phyloP scores from a whole-genome alignment of 2,113 vertebrate species.

The Tursiops truncatus region DNA sequence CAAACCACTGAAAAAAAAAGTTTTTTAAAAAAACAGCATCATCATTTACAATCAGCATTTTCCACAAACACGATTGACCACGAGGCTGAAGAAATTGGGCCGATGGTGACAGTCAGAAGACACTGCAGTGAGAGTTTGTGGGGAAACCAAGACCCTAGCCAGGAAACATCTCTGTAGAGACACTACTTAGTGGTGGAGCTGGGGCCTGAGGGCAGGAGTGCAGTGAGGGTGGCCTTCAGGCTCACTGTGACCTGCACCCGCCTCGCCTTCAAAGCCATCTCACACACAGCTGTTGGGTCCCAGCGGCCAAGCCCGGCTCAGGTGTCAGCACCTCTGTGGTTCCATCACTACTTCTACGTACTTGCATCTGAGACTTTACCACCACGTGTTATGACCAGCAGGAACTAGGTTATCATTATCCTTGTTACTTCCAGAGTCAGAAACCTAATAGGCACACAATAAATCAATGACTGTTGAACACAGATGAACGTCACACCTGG shows the following conservation, averaged over 20 bases:
- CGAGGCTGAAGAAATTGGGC: not conserved
- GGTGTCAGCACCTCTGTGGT: not conserved
- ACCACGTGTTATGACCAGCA: not conserved
- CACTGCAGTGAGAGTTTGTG: not conserved
- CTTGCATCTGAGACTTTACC: not conserved
- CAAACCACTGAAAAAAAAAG: too few species aligned
- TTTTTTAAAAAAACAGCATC: not conserved
- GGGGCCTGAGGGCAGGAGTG: not conserved
- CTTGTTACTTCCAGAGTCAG: not conserved
- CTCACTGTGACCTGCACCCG: not conserved
- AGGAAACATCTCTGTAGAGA: not conserved
- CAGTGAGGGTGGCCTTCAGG: not conserved
- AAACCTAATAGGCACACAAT: not conserved
- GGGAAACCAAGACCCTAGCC: not conserved
- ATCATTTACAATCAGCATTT: not conserved
- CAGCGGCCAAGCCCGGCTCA: not conserved
- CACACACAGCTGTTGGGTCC: not conserved
- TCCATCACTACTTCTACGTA: not conserved
- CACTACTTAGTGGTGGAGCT: not conserved
- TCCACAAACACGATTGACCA: not conserved
- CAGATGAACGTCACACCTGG: not conserved
- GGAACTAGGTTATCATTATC: not conserved
- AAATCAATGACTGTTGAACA: not conserved
- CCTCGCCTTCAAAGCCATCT: not conserved
- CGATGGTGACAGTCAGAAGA: not conserved